Evolutionary conservation across 2,888 invertebrate genomes (phyloP).

Genomic region (Trachelus troglodyta): DNA sequence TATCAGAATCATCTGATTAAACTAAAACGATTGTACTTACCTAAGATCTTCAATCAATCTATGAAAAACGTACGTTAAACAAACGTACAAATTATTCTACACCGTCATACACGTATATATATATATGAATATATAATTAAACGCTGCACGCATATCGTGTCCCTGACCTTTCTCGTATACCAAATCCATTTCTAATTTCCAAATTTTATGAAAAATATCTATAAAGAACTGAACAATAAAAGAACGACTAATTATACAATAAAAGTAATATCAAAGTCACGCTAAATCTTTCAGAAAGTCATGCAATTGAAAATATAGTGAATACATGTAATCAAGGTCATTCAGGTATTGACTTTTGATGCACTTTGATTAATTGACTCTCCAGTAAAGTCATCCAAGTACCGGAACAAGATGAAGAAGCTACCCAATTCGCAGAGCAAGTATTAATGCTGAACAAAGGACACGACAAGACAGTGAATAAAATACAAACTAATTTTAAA

Average conservation of each 20-base stretch:
- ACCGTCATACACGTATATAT: neutral
- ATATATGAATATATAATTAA: neutral
- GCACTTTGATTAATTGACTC: neutral
- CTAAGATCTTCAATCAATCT: slow-evolving; percentile 15
- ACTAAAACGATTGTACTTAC: slow-evolving; percentile 35
- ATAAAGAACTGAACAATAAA: neutral
- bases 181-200: neutral
- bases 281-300: neutral
- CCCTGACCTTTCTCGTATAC: neutral
- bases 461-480: neutral
- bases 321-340: neutral
- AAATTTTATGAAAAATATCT: neutral
- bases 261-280: neutral
- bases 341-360: neutral
- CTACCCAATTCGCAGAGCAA: neutral
- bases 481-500: neutral
- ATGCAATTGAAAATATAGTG: neutral
- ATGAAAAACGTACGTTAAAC: neutral
- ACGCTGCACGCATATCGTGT: neutral
- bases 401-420: neutral
- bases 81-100: neutral
- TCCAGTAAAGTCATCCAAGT: neutral
- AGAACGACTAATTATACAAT: neutral
- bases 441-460: neutral
- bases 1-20: neutral